These are phyloP conservation scores for Protonemura montana DNA, from an alignment of 2,888 invertebrate species.

Conservation along the genomic window DNA sequence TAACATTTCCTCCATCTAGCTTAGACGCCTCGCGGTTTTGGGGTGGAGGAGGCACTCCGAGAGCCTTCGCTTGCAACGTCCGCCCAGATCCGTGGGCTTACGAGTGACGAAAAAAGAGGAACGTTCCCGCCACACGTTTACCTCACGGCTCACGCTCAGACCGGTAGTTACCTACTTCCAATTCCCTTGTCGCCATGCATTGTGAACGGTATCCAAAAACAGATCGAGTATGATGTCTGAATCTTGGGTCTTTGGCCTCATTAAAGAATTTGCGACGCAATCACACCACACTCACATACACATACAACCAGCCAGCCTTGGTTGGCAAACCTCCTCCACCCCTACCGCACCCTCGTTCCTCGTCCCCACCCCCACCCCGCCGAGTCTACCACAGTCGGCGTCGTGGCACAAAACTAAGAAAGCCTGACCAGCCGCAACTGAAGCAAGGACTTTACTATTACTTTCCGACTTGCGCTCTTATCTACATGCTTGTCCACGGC, in stretches of 20 bases:
- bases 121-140: not conserved
- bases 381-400: not conserved
- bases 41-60: too few relatives aligned
- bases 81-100: not conserved
- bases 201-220: constrained; percentile 7
- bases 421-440: constrained; percentile 7
- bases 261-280: constrained; percentile 3
- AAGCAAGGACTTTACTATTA: constrained; percentile 12
- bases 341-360: not conserved
- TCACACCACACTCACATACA: too few relatives aligned
- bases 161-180: not conserved
- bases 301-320: not conserved
- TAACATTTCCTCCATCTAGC: not conserved
- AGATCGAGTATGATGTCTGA: not conserved
- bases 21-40: not conserved
- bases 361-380: not conserved
- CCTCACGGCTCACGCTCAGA: not conserved
- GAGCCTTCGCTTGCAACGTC: too few relatives aligned
- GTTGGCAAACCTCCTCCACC: constrained; percentile 1
- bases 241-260: constrained; percentile 12
- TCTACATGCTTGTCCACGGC: constrained; percentile 5
- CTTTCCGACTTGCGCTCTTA: not conserved
- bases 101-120: not conserved
- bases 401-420: not conserved
- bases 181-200: not conserved